A percentile compares a stretch with the other conserved stretches of the same genome.
Evolutionary conservation across 2,888 invertebrate genomes (phyloP).

Genomic region (Callyntrura guangdongensis): DNA sequence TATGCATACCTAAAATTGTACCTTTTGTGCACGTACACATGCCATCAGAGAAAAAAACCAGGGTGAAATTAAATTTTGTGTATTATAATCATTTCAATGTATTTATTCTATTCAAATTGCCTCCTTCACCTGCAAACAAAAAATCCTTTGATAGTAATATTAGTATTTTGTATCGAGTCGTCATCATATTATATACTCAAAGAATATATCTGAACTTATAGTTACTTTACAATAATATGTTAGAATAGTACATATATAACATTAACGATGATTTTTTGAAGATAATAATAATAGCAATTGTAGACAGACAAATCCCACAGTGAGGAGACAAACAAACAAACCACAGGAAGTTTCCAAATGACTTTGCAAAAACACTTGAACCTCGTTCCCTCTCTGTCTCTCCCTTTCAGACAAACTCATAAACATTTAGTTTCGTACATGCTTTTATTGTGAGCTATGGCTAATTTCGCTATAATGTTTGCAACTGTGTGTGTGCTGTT

Average conservation of each 20-base stretch:
- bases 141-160: conserved; percentile 22
- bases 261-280: conserved; percentile 45
- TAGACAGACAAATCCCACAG: conserved; percentile 51
- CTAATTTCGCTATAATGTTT: conserved; percentile 40
- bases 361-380: conserved; percentile 72
- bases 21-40: background rate
- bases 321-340: conserved; percentile 70
- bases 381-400: background rate
- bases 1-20: background rate
- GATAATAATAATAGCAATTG: conserved; percentile 63
- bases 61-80: conserved; percentile 48
- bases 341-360: conserved; percentile 78
- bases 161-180: background rate
- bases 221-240: too few relatives aligned
- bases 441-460: conserved; percentile 60
- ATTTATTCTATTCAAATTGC: conserved; percentile 63
- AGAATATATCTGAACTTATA: background rate
- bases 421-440: conserved; percentile 11
- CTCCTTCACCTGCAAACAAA: conserved; percentile 37
- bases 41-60: background rate
- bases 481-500: conserved; percentile 20
- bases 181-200: conserved; percentile 17
- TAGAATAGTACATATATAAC: background rate
- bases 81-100: conserved; percentile 61
- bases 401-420: background rate